Percentiles rank a stretch among this genome's conserved stretches.
Evolutionary conservation across 2,797 vertebrate species (phyloP).

Genomic region (Hoplostethus mediterraneus): DNA sequence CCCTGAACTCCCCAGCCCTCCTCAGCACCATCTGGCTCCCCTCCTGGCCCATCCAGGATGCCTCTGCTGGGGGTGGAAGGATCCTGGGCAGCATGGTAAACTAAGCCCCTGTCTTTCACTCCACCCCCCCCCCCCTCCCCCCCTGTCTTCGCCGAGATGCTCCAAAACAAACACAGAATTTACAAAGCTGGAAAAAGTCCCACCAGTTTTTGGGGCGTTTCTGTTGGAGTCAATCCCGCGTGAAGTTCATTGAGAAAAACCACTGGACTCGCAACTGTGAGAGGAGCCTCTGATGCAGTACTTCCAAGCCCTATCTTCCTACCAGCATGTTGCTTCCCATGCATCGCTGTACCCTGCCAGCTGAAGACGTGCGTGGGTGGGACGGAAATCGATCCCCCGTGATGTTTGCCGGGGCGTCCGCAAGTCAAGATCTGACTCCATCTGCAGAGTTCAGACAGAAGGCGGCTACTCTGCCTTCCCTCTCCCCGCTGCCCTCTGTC

Average conservation of each 20-base stretch:
- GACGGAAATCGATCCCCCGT: conserved; percentile 63
- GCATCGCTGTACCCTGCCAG: conserved; percentile 53
- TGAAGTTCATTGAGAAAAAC: conserved; percentile 13
- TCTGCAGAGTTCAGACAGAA: conserved; percentile 61
- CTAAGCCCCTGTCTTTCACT: conserved; percentile 11
- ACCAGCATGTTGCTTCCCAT: conserved; percentile 21
- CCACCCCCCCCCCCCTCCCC: conserved; percentile 24
- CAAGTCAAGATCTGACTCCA: conserved; percentile 50
- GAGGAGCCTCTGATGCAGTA: conserved; percentile 23
- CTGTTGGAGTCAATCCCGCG: conserved; percentile 12
- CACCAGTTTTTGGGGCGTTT: conserved; percentile 43
- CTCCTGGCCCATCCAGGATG: conserved; percentile 76
- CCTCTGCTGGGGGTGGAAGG: conserved; percentile 62
- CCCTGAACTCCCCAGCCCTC: conserved; percentile 71
- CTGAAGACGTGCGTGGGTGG: conserved; percentile 60
- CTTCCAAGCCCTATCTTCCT: conserved; percentile 21
- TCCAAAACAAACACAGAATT: conserved; percentile 60
- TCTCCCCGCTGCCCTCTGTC: conserved; percentile 34
- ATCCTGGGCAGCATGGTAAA: conserved; percentile 49
- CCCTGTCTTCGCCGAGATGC: conserved; percentile 34
- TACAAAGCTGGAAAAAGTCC: conserved; percentile 20
- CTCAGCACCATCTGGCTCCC: conserved; percentile 84
- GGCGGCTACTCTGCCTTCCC: conserved; percentile 11
- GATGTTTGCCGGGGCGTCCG: conserved; percentile 55
- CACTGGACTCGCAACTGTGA: conserved; percentile 6